These are phyloP conservation scores for Siniperca undulata DNA, from an alignment of 2,797 vertebrate genomes.

Conservation along the genomic window DNA sequence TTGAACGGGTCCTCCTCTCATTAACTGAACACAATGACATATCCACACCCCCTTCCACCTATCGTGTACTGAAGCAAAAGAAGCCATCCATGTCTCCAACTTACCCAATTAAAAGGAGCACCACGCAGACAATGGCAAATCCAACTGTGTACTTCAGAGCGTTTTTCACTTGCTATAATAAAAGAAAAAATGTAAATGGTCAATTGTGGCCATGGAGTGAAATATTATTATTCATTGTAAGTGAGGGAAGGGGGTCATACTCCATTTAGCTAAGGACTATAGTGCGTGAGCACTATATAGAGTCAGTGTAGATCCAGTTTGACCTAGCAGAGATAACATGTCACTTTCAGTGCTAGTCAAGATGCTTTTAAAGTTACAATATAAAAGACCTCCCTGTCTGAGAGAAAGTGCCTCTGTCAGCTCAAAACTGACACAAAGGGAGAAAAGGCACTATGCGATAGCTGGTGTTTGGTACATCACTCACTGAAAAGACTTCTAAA, in stretches of 20 bases:
- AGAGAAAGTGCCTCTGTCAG: slow-evolving; percentile 79
- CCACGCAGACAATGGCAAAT: slow-evolving; percentile 91
- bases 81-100: slow-evolving; percentile 60
- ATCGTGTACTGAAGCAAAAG: slow-evolving; percentile 57
- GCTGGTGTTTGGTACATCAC: slow-evolving; percentile 65
- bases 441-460: slow-evolving; percentile 56
- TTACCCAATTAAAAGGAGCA: slow-evolving; percentile 97
- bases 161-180: slow-evolving; percentile 94
- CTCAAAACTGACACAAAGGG: slow-evolving; percentile 74
- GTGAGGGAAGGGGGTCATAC: slow-evolving; percentile 41
- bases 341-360: slow-evolving; percentile 68
- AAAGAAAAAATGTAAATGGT: slow-evolving; percentile 73
- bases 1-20: slow-evolving; percentile 61
- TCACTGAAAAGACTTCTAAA: slow-evolving; percentile 44
- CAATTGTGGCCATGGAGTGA: slow-evolving; percentile 63
- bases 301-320: slow-evolving; percentile 62
- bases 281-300: slow-evolving; percentile 56
- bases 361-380: slow-evolving; percentile 75
- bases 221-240: slow-evolving; percentile 71
- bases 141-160: slow-evolving; percentile 95
- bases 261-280: slow-evolving; percentile 62
- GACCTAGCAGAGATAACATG: slow-evolving; percentile 71
- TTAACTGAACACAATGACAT: slow-evolving; percentile 68
- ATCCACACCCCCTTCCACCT: slow-evolving; percentile 48
- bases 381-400: slow-evolving; percentile 73